Conservation (phyloP, 2,113 vertebrate genomes). For the Brachyistius frenatus region DNA sequence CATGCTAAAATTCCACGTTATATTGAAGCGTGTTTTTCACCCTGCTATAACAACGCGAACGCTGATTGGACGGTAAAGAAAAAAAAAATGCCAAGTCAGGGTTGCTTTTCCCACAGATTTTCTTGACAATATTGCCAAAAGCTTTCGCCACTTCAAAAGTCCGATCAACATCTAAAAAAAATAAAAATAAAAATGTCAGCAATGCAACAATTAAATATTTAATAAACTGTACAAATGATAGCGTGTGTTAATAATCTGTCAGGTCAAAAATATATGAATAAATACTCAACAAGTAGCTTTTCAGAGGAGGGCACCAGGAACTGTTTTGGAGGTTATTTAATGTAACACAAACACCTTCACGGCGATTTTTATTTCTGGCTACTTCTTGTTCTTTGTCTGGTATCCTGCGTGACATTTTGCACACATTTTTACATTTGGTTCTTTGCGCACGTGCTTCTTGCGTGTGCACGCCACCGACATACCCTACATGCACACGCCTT, state of each 20-base stretch:
- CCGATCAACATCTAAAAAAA: neutral
- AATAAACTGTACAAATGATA: neutral
- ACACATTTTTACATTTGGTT: neutral
- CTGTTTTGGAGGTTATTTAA: slow-evolving; percentile 12
- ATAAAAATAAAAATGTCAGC: too few species aligned
- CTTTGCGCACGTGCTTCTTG: neutral
- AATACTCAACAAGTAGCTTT: slow-evolving; percentile 43
- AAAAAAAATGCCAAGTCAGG: slow-evolving; percentile 60
- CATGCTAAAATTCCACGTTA: slow-evolving; percentile 10
- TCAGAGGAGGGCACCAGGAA: neutral
- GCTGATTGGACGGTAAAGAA: slow-evolving; percentile 24
- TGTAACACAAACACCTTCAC: neutral
- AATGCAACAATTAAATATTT: neutral
- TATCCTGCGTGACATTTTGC: neutral
- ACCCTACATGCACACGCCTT: neutral
- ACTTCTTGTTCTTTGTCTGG: neutral
- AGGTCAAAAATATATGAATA: neutral
- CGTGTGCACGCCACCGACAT: neutral
- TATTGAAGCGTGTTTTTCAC: slow-evolving; percentile 27
- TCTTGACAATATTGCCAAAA: slow-evolving; percentile 7
- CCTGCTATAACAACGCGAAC: slow-evolving; percentile 33
- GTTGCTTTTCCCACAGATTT: slow-evolving; percentile 60
- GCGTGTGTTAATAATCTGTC: neutral
- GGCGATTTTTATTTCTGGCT: neutral
- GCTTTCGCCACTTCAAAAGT: neutral